Evolutionary conservation across 2,797 vertebrate species (phyloP).

Genomic region (Melanotaenia pygmaea): DNA sequence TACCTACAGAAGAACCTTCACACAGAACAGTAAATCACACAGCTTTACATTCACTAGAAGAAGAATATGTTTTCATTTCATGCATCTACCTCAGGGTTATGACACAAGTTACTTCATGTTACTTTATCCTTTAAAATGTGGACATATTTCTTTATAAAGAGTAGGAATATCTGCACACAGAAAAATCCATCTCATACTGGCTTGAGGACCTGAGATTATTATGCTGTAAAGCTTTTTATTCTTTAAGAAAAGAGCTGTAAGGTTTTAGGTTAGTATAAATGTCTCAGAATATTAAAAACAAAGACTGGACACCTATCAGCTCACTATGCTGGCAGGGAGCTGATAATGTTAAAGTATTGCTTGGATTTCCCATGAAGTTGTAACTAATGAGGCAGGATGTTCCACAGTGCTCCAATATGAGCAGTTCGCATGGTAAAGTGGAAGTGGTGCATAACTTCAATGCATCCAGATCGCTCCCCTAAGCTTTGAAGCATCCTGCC

Average conservation of each 20-base stretch:
- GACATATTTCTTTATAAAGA: not conserved
- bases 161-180: not conserved
- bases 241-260: not conserved
- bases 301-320: not conserved
- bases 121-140: conserved; percentile 6
- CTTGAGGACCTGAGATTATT: not conserved
- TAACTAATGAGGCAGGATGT: conserved; percentile 39
- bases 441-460: conserved; percentile 48
- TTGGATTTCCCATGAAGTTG: conserved; percentile 58
- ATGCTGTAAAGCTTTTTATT: not conserved
- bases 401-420: conserved; percentile 12
- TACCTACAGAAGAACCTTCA: conserved; percentile 11
- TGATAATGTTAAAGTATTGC: conserved; percentile 31
- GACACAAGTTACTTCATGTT: conserved; percentile 7
- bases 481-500: conserved; percentile 49
- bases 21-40: not conserved
- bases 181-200: not conserved
- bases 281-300: not conserved
- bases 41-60: not conserved
- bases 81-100: conserved; percentile 9
- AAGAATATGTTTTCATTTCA: conserved; percentile 23
- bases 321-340: not conserved
- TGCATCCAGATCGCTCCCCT: conserved; percentile 53
- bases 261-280: not conserved
- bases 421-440: conserved; percentile 33